These are phyloP conservation scores for Prunella fulvescens DNA, from an alignment of 2,113 vertebrate species.

Conservation along the genomic window DNA sequence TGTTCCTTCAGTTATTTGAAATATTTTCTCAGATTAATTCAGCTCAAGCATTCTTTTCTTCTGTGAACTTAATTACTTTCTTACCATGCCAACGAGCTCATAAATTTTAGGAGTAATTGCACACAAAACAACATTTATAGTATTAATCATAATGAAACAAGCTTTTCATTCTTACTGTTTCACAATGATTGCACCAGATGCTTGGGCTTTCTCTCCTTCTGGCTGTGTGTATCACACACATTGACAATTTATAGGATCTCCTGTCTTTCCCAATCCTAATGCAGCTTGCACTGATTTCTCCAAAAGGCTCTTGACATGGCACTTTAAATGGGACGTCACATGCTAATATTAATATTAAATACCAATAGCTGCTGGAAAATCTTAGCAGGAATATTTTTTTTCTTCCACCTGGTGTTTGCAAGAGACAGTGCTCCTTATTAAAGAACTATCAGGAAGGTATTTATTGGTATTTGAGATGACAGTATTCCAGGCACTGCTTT, in stretches of 20 bases:
- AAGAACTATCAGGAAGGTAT: background rate
- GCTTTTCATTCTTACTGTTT: background rate
- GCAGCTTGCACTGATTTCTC: background rate
- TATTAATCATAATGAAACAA: background rate
- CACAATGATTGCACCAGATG: background rate
- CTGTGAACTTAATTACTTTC: background rate
- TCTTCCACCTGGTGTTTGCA: background rate
- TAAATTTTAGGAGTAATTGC: background rate
- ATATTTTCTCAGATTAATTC: background rate
- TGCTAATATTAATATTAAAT: background rate
- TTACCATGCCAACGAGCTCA: background rate
- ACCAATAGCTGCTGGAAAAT: background rate
- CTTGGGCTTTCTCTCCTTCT: background rate
- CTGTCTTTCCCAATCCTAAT: background rate
- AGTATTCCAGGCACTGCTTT: background rate
- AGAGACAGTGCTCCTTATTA: background rate
- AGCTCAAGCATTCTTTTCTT: background rate
- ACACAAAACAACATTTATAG: background rate
- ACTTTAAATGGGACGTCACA: background rate
- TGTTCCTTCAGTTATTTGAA: background rate
- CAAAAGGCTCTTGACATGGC: background rate
- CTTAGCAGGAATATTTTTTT: background rate
- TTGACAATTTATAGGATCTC: background rate
- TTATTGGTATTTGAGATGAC: background rate
- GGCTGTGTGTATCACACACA: background rate